Conservation (phyloP, 1,140 invertebrate genomes). For the Zaprionus inermis region DNA sequence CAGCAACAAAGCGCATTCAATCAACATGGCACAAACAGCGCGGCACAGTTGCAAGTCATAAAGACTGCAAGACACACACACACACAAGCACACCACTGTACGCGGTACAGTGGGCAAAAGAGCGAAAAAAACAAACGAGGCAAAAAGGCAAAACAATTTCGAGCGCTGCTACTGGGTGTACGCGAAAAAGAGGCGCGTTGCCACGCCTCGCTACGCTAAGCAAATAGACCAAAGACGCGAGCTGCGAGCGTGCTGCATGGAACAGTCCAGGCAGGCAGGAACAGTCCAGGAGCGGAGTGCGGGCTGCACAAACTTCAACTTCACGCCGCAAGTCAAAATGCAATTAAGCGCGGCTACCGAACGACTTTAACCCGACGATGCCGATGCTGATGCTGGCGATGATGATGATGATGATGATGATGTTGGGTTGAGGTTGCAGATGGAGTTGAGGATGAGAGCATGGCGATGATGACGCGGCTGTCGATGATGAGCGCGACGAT, state of each 20-base stretch:
- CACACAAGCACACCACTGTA: slow-evolving; percentile 23
- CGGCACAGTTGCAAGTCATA: slow-evolving; percentile 77
- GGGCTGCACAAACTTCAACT: slow-evolving; percentile 62
- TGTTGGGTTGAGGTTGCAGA: not conserved
- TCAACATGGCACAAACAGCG: slow-evolving; percentile 68
- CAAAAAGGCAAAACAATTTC: slow-evolving; percentile 43
- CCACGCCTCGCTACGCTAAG: slow-evolving; percentile 67
- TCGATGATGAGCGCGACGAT: slow-evolving; percentile 40
- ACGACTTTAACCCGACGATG: slow-evolving; percentile 39
- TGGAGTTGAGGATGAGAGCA: slow-evolving; percentile 5
- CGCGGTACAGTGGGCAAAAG: not conserved
- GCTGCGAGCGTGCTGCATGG: too few relatives aligned
- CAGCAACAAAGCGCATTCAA: slow-evolving; percentile 74
- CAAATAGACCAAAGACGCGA: slow-evolving; percentile 67
- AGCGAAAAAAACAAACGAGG: slow-evolving; percentile 13
- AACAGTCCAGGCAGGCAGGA: too few relatives aligned
- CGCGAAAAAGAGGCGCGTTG: slow-evolving; percentile 67
- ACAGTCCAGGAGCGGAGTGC: not conserved
- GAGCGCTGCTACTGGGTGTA: slow-evolving; percentile 69
- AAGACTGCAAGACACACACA: slow-evolving; percentile 70
- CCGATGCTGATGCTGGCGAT: not conserved
- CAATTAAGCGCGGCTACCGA: slow-evolving; percentile 79
- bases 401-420: not conserved
- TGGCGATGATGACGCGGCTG: slow-evolving; percentile 17
- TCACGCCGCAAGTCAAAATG: slow-evolving; percentile 82